Evolutionary conservation across 1,140 invertebrate species (phyloP).

Genomic region (Trichoplusia ni): DNA sequence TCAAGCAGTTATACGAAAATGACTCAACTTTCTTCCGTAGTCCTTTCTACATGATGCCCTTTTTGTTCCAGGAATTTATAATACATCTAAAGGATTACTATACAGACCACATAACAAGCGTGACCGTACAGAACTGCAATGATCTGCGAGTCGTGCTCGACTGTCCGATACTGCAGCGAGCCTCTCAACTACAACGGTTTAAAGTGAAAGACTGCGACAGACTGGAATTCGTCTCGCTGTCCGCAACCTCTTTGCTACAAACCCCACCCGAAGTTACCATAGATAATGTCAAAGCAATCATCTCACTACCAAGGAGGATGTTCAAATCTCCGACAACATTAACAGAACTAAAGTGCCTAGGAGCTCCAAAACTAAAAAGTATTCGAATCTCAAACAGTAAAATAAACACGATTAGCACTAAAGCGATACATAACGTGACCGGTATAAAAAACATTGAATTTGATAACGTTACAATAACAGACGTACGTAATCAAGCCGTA

Average conservation of each 20-base stretch:
- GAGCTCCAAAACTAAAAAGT: conserved; percentile 58
- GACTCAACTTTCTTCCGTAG: no score
- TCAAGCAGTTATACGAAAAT: no score
- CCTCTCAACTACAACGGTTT: conserved; percentile 67
- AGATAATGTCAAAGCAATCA: conserved; percentile 74
- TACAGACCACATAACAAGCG: conserved; percentile 64
- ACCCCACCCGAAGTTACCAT: conserved; percentile 73
- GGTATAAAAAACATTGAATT: conserved; percentile 74
- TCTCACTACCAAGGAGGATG: conserved; percentile 66
- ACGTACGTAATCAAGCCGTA: conserved; percentile 70
- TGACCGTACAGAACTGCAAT: conserved; percentile 77
- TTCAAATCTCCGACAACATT: conserved; percentile 70
- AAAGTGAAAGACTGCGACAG: conserved; percentile 66
- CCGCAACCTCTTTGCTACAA: conserved; percentile 58
- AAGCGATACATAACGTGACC: conserved; percentile 74
- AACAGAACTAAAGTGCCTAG: conserved; percentile 66
- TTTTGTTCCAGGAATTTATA: conserved; percentile 77
- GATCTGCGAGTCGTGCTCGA: conserved; percentile 71
- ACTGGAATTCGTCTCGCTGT: conserved; percentile 64
- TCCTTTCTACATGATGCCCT: no score
- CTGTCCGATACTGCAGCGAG: conserved; percentile 64
- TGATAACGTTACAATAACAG: conserved; percentile 74
- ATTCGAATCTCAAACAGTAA: conserved; percentile 74
- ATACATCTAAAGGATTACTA: conserved; percentile 78
- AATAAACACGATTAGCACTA: conserved; percentile 74